A percentile compares a stretch with the other conserved stretches of the same genome.
These are phyloP conservation scores for Leguminivora glycinivorella DNA, from an alignment of 1,140 invertebrate species.

Conservation along the genomic window DNA sequence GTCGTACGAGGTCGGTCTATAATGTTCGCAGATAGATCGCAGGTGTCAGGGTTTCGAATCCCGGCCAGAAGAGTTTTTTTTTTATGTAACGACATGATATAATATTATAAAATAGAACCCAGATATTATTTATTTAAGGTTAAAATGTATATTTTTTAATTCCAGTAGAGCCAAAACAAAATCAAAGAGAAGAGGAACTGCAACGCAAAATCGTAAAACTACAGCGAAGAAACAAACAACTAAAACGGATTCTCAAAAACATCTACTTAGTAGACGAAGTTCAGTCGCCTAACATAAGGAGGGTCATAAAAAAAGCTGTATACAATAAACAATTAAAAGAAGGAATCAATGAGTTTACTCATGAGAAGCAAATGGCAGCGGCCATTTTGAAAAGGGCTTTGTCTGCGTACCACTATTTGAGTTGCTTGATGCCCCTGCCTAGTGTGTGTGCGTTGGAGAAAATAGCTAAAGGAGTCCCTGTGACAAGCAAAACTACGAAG, in stretches of 20 bases:
- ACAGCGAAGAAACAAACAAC: not conserved
- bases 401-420: slow-evolving; percentile 1
- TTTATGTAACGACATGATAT: not conserved
- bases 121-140: not conserved
- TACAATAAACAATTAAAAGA: not conserved
- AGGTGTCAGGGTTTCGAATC: no score
- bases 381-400: slow-evolving; percentile 19
- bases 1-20: no score
- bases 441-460: slow-evolving; percentile 18
- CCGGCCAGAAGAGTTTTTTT: no score
- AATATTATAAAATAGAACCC: no score
- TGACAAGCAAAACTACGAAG: not conserved
- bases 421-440: not conserved
- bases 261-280: not conserved
- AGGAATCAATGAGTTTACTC: slow-evolving; percentile 9
- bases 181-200: not conserved
- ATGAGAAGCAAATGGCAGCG: not conserved
- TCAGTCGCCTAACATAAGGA: slow-evolving; percentile 4
- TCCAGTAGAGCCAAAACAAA: not conserved
- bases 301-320: not conserved
- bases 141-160: not conserved
- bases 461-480: not conserved
- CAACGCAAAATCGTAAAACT: not conserved
- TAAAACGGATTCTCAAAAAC: slow-evolving; percentile 23
- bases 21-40: no score